Evolutionary conservation across 2,113 vertebrate genomes (phyloP).

Genomic region (Poecile atricapillus): DNA sequence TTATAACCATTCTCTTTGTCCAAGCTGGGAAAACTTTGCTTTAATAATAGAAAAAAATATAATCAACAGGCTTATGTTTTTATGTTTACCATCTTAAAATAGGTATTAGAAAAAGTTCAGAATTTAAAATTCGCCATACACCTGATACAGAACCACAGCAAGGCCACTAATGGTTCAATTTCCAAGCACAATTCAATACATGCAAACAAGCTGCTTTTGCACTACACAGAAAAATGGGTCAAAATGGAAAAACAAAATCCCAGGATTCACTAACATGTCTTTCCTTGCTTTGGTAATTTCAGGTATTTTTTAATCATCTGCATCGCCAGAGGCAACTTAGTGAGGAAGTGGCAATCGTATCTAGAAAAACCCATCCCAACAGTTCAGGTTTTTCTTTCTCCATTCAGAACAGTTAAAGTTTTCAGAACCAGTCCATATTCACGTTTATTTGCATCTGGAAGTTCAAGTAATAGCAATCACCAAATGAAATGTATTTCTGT

Average conservation of each 20-base stretch:
- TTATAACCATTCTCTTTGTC: not conserved
- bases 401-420: not conserved
- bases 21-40: not conserved
- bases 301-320: not conserved
- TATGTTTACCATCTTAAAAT: conserved; percentile 49
- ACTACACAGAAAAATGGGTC: conserved; percentile 17
- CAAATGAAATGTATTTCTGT: not conserved
- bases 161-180: conserved; percentile 25
- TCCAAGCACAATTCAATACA: conserved; percentile 41
- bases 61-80: conserved; percentile 11
- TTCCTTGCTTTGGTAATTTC: conserved; percentile 27
- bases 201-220: not conserved
- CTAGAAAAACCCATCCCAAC: not conserved
- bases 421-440: not conserved
- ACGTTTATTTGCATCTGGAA: not conserved
- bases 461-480: not conserved
- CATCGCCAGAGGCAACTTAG: not conserved
- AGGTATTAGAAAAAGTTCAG: conserved; percentile 1
- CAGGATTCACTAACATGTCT: not conserved
- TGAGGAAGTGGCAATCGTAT: not conserved
- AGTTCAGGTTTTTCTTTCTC: not conserved
- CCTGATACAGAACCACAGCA: conserved; percentile 38
- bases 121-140: not conserved
- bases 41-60: not conserved
- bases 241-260: not conserved